phyloP scores from a whole-genome alignment of 2,797 vertebrate species.

The Cryptoprocta ferox region DNA sequence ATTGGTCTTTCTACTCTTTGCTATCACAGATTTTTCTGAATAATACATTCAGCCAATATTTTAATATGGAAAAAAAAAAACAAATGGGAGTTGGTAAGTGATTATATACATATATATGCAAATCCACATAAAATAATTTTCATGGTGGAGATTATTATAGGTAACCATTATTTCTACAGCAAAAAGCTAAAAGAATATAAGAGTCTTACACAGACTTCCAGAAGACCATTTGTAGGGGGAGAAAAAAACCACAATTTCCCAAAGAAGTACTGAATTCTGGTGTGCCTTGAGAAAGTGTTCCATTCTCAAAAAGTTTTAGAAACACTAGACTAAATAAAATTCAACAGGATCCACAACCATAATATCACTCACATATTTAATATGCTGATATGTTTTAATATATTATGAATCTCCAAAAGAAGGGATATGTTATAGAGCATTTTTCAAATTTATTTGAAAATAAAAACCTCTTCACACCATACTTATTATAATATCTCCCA shows the following conservation, averaged over 20 bases:
- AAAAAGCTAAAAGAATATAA: conserved; percentile 36
- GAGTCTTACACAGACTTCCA: neutral
- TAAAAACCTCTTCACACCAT: conserved; percentile 32
- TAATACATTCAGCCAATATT: neutral
- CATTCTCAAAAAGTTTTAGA: conserved; percentile 39
- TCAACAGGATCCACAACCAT: neutral
- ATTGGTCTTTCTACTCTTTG: conserved; percentile 5
- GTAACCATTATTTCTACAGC: conserved; percentile 15
- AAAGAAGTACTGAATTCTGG: neutral
- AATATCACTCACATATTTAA: neutral
- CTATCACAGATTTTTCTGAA: conserved; percentile 26
- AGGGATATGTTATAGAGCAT: neutral
- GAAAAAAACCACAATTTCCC: conserved; percentile 25
- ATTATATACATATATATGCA: neutral
- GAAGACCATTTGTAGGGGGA: neutral
- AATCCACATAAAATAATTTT: conserved; percentile 11
- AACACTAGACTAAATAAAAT: neutral
- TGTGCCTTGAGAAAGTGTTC: neutral
- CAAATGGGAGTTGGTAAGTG: neutral
- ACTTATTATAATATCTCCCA: neutral
- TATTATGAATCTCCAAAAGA: neutral
- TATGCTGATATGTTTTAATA: conserved; percentile 17
- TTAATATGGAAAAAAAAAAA: neutral
- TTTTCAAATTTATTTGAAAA: conserved; percentile 42
- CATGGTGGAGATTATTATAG: neutral